Percentiles rank a stretch among this genome's conserved stretches.
Conservation (phyloP, 2,113 vertebrate genomes). For the Podarcis raffonei region DNA sequence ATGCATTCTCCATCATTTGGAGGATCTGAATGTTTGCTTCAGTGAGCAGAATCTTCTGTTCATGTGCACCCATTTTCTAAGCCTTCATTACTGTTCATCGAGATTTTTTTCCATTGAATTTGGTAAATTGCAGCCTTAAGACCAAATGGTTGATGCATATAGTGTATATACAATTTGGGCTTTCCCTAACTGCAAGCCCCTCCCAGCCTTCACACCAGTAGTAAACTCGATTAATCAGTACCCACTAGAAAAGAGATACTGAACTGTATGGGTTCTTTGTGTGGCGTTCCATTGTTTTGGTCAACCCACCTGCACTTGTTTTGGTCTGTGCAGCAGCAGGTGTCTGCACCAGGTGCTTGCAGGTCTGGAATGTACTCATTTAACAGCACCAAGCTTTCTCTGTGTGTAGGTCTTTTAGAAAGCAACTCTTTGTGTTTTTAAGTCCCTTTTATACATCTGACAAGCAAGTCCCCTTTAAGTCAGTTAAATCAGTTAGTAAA, state of each 20-base stretch:
- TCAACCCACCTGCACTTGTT: not conserved
- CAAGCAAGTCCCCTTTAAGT: conserved; percentile 66
- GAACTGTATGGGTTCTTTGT: not conserved
- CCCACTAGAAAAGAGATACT: not conserved
- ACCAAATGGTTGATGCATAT: not conserved
- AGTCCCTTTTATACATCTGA: conserved; percentile 32
- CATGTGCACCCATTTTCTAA: not conserved
- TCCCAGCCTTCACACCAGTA: not conserved
- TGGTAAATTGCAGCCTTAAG: not conserved
- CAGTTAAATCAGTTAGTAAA: conserved; percentile 65
- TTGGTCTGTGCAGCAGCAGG: not conserved
- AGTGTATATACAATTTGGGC: not conserved
- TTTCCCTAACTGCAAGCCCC: not conserved
- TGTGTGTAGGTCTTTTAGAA: not conserved
- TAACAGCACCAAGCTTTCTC: not conserved
- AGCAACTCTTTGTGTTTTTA: not conserved
- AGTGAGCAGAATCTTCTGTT: not conserved
- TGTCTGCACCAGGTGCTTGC: not conserved
- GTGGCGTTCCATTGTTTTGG: not conserved
- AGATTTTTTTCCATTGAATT: not conserved
- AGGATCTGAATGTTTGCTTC: not conserved
- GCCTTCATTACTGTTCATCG: not conserved
- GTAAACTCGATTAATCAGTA: not conserved
- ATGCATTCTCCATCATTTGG: not conserved
- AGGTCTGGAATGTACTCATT: not conserved